A percentile compares a stretch with the other conserved stretches of the same genome.
Conservation (phyloP, 92 coral and sea anemone genomes). For the Desmophyllum pertusum region DNA sequence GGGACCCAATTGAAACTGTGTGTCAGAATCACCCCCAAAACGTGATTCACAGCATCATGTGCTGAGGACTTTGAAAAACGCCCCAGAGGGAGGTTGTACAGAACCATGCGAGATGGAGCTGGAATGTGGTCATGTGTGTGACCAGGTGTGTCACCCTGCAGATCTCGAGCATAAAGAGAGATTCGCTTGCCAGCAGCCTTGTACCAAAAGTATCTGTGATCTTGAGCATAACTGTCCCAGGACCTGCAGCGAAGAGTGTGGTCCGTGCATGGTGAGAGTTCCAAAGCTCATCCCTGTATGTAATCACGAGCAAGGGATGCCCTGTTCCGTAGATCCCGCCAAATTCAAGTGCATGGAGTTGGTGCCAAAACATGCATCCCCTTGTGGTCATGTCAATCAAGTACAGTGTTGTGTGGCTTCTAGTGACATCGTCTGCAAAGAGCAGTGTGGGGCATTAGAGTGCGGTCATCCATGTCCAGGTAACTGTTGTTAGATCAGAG, state of each 20-base stretch:
- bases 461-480: conserved; percentile 88
- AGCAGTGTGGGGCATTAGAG: conserved; percentile 59
- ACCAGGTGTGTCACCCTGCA: conserved; percentile 74
- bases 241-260: conserved; percentile 65
- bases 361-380: conserved; percentile 42
- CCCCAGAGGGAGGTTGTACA: conserved; percentile 90
- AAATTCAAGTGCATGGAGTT: conserved; percentile 58
- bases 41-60: conserved; percentile 66
- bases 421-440: conserved; percentile 42
- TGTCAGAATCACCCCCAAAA: conserved; percentile 92
- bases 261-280: conserved; percentile 55
- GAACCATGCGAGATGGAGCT: conserved; percentile 59
- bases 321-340: conserved; percentile 69
- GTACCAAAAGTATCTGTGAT: conserved; percentile 67
- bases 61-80: conserved; percentile 72
- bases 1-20: conserved; percentile 59
- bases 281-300: conserved; percentile 67
- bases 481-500: conserved; percentile 17
- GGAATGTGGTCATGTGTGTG: conserved; percentile 69
- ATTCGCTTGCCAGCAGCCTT: conserved; percentile 71
- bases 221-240: conserved; percentile 56
- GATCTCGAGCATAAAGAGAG: conserved; percentile 75
- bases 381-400: conserved; percentile 70
- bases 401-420: conserved; percentile 70
- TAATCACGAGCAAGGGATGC: conserved; percentile 67